These are phyloP conservation scores for Rhyacichthys aspro DNA, from an alignment of 2,797 vertebrate species.

Conservation along the genomic window DNA sequence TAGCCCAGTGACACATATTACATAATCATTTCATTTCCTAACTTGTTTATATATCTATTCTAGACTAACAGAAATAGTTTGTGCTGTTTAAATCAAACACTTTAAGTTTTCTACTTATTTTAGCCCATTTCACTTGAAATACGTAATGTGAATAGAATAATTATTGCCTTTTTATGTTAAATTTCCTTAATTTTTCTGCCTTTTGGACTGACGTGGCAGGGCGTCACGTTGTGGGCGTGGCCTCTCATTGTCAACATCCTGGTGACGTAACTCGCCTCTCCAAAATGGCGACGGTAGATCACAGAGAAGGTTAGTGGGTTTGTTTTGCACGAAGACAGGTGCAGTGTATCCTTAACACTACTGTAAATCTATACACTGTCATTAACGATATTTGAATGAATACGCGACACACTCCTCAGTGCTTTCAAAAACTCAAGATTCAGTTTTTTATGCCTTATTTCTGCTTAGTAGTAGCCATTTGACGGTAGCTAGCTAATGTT, in stretches of 20 bases:
- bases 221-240: slow-evolving; percentile 66
- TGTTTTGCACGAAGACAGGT: slow-evolving; percentile 14
- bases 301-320: slow-evolving; percentile 73
- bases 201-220: slow-evolving; percentile 68
- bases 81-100: too few species aligned
- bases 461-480: slow-evolving; percentile 48
- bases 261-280: slow-evolving; percentile 62
- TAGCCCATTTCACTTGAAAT: too few species aligned
- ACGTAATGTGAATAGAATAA: too few species aligned
- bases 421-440: accelerated
- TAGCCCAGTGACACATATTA: too few species aligned
- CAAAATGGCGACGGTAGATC: slow-evolving; percentile 84
- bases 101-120: too few species aligned
- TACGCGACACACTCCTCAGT: accelerated
- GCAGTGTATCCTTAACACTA: accelerated
- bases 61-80: too few species aligned
- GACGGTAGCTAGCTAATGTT: slow-evolving; percentile 43
- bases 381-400: accelerated
- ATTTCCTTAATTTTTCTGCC: slow-evolving; percentile 21
- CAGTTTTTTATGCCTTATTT: not conserved
- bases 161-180: not conserved
- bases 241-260: slow-evolving; percentile 75
- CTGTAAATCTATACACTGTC: accelerated
- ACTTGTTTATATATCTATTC: too few species aligned
- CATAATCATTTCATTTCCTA: too few species aligned